These are phyloP conservation scores for Orchesella cincta DNA, from an alignment of 1,140 invertebrate species.

Conservation along the genomic window DNA sequence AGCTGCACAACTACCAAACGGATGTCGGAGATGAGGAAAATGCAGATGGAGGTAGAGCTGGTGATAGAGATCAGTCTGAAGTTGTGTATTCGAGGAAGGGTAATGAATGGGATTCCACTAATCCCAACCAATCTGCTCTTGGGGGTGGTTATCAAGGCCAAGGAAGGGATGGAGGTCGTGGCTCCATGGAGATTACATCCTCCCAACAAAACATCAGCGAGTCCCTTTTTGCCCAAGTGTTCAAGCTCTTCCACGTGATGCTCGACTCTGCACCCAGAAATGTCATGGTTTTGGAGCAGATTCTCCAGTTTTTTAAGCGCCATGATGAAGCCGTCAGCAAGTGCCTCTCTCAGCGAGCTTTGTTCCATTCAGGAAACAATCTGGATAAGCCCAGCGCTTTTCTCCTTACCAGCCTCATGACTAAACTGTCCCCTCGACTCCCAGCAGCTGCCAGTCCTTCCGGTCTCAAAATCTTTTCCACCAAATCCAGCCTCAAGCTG, in stretches of 20 bases:
- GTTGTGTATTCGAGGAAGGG: not conserved
- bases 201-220: constrained; percentile 22
- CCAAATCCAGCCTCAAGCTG: constrained; percentile 5
- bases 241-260: constrained; percentile 42
- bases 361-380: not conserved
- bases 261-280: constrained; percentile 33
- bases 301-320: not conserved
- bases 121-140: too few species aligned
- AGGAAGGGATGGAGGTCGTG: too few species aligned
- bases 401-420: constrained; percentile 43
- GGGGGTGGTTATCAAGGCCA: too few species aligned
- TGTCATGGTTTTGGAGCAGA: constrained; percentile 28
- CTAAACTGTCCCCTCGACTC: constrained; percentile 24
- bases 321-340: not conserved
- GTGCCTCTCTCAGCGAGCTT: not conserved
- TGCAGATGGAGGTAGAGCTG: not conserved
- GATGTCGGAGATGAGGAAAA: not conserved
- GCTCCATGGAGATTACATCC: too few species aligned
- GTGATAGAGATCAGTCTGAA: too few species aligned
- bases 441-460: not conserved
- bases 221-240: constrained; percentile 36
- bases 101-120: too few species aligned
- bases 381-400: not conserved
- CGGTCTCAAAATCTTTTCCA: constrained; percentile 1
- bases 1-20: constrained; percentile 29